Evolutionary conservation across 2,797 vertebrate species (phyloP).

Genomic region (Myotis findleyi): DNA sequence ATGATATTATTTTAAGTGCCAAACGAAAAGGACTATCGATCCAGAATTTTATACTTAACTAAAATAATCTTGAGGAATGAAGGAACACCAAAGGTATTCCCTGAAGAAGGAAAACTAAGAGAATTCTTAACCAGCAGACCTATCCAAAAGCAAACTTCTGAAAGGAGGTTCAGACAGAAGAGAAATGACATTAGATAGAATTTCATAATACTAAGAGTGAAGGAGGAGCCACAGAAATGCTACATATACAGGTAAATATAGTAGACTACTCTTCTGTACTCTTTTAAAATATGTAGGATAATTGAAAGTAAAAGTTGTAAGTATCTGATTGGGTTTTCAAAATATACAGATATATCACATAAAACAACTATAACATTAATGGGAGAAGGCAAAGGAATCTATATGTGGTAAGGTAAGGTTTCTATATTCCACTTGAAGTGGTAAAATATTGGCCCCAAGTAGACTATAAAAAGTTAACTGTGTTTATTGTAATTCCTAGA

Average conservation of each 20-base stretch:
- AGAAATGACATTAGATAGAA: neutral
- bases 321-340: conserved; percentile 28
- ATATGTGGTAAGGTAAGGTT: neutral
- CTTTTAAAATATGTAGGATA: conserved; percentile 38
- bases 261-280: neutral
- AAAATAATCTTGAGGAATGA: conserved; percentile 12
- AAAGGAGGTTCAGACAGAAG: neutral
- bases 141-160: neutral
- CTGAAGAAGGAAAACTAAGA: neutral
- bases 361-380: neutral
- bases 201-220: neutral
- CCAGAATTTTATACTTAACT: neutral
- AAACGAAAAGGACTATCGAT: neutral
- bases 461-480: neutral
- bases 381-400: neutral
- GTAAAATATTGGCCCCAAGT: neutral
- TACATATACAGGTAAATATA: neutral
- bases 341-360: neutral
- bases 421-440: neutral
- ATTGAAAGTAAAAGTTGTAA: conserved; percentile 24
- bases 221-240: neutral
- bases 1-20: neutral
- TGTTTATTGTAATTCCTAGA: neutral
- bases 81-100: neutral
- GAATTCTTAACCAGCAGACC: neutral